Evolutionary conservation across 2,797 vertebrate genomes (phyloP).

Genomic region (Miichthys miiuy): DNA sequence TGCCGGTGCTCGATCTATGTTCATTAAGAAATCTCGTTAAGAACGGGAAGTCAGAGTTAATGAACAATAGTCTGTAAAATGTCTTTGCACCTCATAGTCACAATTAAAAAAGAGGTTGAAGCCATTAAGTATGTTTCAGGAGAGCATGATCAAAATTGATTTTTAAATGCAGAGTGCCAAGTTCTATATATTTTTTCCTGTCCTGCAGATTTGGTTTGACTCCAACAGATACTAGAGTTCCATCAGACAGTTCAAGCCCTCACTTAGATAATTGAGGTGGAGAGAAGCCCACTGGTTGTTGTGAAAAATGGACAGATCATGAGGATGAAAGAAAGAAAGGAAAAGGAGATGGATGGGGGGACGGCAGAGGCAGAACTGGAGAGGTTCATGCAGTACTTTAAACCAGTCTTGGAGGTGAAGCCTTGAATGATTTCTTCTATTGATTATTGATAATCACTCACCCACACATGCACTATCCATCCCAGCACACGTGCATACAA

Average conservation of each 20-base stretch:
- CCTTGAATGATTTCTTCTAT: constrained; percentile 73
- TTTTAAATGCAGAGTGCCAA: constrained; percentile 38
- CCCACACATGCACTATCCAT: constrained; percentile 50
- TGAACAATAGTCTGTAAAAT: constrained; percentile 19
- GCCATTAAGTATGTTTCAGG: constrained; percentile 19
- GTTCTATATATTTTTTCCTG: constrained; percentile 1
- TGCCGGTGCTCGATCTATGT: constrained; percentile 28
- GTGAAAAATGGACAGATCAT: constrained; percentile 60
- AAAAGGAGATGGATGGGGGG: constrained; percentile 49
- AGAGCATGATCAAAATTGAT: constrained; percentile 38
- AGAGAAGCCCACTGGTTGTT: constrained; percentile 63
- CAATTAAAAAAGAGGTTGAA: not conserved
- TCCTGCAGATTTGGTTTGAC: constrained; percentile 54
- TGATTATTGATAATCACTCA: constrained; percentile 82
- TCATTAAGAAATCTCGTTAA: constrained; percentile 24
- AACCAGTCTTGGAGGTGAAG: constrained; percentile 43
- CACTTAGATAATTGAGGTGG: constrained; percentile 73
- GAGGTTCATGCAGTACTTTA: constrained; percentile 54
- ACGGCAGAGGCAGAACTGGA: constrained; percentile 25
- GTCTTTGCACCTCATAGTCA: not conserved
- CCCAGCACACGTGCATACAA: constrained; percentile 26
- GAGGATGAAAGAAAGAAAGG: constrained; percentile 47
- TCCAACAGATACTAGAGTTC: constrained; percentile 58
- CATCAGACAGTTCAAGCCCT: constrained; percentile 65
- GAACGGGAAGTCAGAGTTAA: constrained; percentile 11